Percentiles rank a stretch among this genome's conserved stretches.
Evolutionary conservation across 2,888 invertebrate genomes (phyloP).

Genomic region (Conchocele bisecta): DNA sequence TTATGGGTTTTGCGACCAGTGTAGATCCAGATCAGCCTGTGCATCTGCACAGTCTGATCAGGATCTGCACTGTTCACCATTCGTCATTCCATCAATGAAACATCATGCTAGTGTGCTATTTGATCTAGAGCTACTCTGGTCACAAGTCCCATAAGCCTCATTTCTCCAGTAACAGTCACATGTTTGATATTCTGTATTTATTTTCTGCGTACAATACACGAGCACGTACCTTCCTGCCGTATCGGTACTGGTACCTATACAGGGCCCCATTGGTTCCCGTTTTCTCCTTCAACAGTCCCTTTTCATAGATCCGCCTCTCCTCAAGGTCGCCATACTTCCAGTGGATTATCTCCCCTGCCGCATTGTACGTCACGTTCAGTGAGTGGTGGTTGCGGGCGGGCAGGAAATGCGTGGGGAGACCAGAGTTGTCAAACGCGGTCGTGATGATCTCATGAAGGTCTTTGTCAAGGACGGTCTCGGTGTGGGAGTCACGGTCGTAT

Average conservation of each 20-base stretch:
- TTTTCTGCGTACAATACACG: too few relatives aligned
- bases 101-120: too few relatives aligned
- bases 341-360: conserved; percentile 92
- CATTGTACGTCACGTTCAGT: conserved; percentile 93
- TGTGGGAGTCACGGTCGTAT: conserved; percentile 94
- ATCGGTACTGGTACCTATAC: conserved; percentile 95
- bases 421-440: conserved; percentile 94
- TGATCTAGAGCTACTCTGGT: too few relatives aligned
- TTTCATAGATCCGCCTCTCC: conserved; percentile 94
- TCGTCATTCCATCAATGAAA: too few relatives aligned
- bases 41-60: too few relatives aligned
- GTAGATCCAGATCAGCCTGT: too few relatives aligned
- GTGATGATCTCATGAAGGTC: conserved; percentile 92
- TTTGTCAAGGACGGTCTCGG: conserved; percentile 94
- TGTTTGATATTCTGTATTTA: too few relatives aligned
- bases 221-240: conserved; percentile 87
- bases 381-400: conserved; percentile 72
- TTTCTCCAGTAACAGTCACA: too few relatives aligned
- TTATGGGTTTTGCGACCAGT: too few relatives aligned
- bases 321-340: conserved; percentile 97
- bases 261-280: conserved; percentile 95
- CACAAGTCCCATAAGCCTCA: too few relatives aligned
- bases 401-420: conserved; percentile 88
- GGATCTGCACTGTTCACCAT: too few relatives aligned
- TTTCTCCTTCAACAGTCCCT: conserved; percentile 93